phyloP scores from a whole-genome alignment of 2,113 vertebrate genomes.

The Epinephelus lanceolatus region DNA sequence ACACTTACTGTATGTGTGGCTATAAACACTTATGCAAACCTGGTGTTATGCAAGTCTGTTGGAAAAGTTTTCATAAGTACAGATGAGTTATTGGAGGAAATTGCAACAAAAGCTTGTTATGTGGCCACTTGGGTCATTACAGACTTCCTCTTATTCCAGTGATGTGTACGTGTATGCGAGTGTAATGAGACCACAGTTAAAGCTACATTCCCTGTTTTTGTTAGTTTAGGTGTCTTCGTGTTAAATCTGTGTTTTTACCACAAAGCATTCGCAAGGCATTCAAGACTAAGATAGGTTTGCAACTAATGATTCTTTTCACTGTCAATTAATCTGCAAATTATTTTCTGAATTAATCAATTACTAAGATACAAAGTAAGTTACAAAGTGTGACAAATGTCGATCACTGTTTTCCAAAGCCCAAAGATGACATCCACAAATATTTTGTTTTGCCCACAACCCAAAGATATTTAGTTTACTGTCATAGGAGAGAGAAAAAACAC shows the following conservation, averaged over 20 bases:
- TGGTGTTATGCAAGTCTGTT: too few species aligned
- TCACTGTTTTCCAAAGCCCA: too few species aligned
- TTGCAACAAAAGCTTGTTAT: background rate
- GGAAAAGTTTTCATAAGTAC: background rate
- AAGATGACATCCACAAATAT: too few species aligned
- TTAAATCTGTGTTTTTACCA: background rate
- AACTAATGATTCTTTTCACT: too few species aligned
- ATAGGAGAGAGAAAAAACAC: too few species aligned
- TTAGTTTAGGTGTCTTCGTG: background rate
- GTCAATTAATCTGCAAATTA: too few species aligned
- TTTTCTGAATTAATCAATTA: too few species aligned
- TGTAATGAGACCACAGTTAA: background rate
- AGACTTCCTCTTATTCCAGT: background rate
- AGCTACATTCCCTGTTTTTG: background rate
- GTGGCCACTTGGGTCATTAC: background rate
- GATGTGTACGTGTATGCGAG: background rate
- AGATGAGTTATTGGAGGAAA: background rate
- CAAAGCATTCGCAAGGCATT: background rate
- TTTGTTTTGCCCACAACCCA: too few species aligned
- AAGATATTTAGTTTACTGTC: too few species aligned
- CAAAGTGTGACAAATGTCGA: too few species aligned
- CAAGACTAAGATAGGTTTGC: background rate
- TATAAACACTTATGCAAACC: conserved; percentile 30
- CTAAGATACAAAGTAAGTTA: too few species aligned
- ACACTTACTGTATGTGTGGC: background rate